These are phyloP conservation scores for Cerceris ruficornis DNA, from an alignment of 2,888 invertebrate genomes.

Conservation along the genomic window DNA sequence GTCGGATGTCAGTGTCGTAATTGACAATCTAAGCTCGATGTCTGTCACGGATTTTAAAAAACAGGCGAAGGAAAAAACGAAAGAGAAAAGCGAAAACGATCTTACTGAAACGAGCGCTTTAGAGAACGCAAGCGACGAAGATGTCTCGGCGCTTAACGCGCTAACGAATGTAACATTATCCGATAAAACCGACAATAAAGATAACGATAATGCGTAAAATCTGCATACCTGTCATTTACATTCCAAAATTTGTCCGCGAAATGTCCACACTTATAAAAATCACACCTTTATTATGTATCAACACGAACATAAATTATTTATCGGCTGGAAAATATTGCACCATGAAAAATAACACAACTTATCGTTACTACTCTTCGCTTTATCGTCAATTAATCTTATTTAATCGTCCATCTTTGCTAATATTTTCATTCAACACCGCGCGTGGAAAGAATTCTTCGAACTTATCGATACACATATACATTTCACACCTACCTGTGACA, in stretches of 20 bases:
- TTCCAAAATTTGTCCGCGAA: too few species aligned
- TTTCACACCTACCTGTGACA: background rate
- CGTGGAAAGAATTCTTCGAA: background rate
- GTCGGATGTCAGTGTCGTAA: slow-evolving; percentile 68
- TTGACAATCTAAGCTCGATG: slow-evolving; percentile 53
- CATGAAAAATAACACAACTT: too few species aligned
- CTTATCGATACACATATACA: background rate
- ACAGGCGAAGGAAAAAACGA: slow-evolving; percentile 22
- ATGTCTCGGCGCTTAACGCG: background rate
- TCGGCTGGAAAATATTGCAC: too few species aligned
- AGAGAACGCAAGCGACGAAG: background rate
- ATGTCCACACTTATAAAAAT: too few species aligned
- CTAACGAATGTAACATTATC: background rate
- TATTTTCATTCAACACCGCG: background rate
- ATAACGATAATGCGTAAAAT: slow-evolving; percentile 17
- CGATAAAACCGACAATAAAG: background rate
- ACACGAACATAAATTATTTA: too few species aligned
- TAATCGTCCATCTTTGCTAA: background rate
- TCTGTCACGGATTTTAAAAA: slow-evolving; percentile 53
- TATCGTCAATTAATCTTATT: too few species aligned
- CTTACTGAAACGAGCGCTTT: background rate
- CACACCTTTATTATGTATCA: too few species aligned
- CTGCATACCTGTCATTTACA: background rate
- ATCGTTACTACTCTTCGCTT: too few species aligned
- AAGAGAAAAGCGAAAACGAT: background rate